These are phyloP conservation scores for Melieria crassipennis DNA, from an alignment of 2,888 invertebrate species.

Conservation along the genomic window DNA sequence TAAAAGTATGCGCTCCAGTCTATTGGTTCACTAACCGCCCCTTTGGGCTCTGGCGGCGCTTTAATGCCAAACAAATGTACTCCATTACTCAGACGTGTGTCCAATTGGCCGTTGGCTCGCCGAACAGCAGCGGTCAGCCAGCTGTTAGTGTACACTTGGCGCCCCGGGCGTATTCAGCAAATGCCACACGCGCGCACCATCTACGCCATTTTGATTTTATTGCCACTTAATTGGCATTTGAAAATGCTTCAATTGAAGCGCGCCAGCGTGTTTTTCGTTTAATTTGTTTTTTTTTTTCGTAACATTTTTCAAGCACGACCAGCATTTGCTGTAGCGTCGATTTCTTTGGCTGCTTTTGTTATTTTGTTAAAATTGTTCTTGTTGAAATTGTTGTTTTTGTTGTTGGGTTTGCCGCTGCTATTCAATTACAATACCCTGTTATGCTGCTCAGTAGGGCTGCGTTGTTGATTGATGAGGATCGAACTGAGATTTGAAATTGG, in stretches of 20 bases:
- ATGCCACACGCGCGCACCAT: not conserved
- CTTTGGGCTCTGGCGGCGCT: not conserved
- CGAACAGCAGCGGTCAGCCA: no score
- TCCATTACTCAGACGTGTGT: conserved; percentile 43
- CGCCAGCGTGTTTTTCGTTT: no score
- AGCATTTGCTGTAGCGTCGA: not conserved
- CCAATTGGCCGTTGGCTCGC: no score
- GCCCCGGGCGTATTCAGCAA: no score
- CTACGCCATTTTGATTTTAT: conserved; percentile 43
- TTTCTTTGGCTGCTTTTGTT: not conserved
- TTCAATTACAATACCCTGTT: not conserved
- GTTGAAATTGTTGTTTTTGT: not conserved
- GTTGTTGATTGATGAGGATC: conserved; percentile 8
- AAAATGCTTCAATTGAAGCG: no score
- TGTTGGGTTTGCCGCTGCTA: conserved; percentile 1
- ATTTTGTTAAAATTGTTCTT: not conserved
- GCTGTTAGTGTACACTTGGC: no score
- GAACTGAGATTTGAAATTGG: not conserved
- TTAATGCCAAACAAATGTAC: conserved; percentile 41
- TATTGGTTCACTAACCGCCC: not conserved
- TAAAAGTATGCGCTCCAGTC: conserved; percentile 42
- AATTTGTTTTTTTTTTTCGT: not conserved
- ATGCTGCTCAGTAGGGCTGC: no score
- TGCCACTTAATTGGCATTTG: conserved; percentile 49
- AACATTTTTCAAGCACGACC: not conserved